Conservation (phyloP, 92 coral and sea anemone species). For the Umimayanthus chanpuru region DNA sequence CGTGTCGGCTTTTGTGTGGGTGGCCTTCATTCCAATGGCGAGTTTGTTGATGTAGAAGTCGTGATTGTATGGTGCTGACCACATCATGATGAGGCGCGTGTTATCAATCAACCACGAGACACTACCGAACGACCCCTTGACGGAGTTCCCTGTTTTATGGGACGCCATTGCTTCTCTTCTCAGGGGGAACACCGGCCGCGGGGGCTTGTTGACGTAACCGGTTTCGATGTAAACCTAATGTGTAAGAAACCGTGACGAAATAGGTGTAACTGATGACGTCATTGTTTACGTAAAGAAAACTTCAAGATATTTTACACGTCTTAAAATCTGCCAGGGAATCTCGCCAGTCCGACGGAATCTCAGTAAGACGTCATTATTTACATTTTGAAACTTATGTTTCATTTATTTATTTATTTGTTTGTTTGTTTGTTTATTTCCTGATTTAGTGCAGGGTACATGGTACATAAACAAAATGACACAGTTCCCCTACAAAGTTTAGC, state of each 20-base stretch:
- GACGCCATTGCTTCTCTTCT: constrained; percentile 32
- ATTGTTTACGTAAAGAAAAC: neutral
- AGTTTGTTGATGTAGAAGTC: constrained; percentile 19
- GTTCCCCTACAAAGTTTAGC: too few species aligned
- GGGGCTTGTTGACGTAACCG: constrained; percentile 18
- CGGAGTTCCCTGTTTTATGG: neutral
- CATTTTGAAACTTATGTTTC: too few species aligned
- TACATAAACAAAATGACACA: too few species aligned
- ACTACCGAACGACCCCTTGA: constrained; percentile 7
- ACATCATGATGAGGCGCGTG: constrained; percentile 9
- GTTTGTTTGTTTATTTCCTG: too few species aligned
- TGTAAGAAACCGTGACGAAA: neutral
- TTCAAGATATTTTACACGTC: too few species aligned
- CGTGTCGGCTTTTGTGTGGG: neutral
- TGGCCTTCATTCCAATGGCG: constrained; percentile 14
- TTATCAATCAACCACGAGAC: constrained; percentile 17
- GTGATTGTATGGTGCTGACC: constrained; percentile 18
- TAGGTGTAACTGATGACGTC: neutral
- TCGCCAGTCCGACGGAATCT: too few species aligned
- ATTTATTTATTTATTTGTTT: too few species aligned
- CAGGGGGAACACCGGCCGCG: constrained; percentile 11
- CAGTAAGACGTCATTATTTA: too few species aligned
- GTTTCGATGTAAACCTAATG: constrained; percentile 11
- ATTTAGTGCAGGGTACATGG: too few species aligned
- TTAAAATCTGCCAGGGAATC: too few species aligned